Base-by-base conservation (phyloP, 2,888 invertebrate species). In the Leistus spinibarbis region DNA sequence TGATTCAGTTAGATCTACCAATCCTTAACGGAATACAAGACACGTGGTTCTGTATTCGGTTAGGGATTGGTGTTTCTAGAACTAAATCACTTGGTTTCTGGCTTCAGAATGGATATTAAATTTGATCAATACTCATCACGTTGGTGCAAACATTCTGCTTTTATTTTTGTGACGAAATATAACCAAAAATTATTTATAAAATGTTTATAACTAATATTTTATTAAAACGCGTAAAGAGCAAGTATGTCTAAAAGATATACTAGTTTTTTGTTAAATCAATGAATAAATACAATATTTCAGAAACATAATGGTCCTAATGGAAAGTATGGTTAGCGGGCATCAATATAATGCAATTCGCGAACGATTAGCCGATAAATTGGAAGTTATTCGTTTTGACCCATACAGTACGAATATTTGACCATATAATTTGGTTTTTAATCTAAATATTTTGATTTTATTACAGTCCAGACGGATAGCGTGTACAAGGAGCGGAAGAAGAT, bases 281-380 rank as follows among this genome's bases (percentile, higher is more conserved):
- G 69, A 20, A 22, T 70, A 68, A 67, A 53, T 72, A 22, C 23
- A 54, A 16, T 54, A 20, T 88, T 89, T 79, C 81, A 95, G 95
- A 83, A 83, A 86, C 76, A 87, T 95, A 65, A 91, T 96, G 91
- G 95, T 96, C 7, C 80, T 92, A 78, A 87, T 94, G 88, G 91
- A 95, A 84, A 95, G 95, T 85, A 86, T 91, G 69, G 93, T 94
- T 1, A 92, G 90, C 80, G 95, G 95, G 0, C 95, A 96, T 81
- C 89, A 88, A 79, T 88, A 89, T 76, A 89, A 88, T 76, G 82
- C 84, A 75, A 88, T 92, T 63, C 88, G 95, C 75, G 94, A 94
- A 80, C 88, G 95, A 79, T 83, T 93, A 64, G 92, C 87, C 0
- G 95, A 95, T 10, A 96, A 95, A 88, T 77, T 94, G 69, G 95